These are phyloP conservation scores for Agapornis roseicollis DNA, from an alignment of 2,113 vertebrate species.

Conservation along the genomic window DNA sequence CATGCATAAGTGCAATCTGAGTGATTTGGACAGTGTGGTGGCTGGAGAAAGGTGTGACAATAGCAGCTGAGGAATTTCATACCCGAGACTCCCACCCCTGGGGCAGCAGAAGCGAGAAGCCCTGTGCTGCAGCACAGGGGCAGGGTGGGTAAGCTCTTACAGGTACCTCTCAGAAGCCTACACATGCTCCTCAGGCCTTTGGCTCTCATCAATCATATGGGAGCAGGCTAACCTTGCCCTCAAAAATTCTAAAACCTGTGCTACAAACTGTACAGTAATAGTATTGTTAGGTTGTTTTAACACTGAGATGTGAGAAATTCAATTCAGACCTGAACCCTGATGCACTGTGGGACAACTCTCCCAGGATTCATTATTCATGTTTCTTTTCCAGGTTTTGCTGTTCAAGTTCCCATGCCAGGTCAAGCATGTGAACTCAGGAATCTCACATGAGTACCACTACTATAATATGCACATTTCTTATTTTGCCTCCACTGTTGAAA, in stretches of 20 bases:
- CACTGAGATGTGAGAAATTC: background rate
- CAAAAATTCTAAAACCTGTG: background rate
- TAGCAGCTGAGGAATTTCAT: background rate
- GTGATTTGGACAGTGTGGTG: background rate
- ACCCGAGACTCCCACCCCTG: background rate
- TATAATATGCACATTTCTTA: background rate
- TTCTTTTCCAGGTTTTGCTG: background rate
- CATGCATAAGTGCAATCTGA: background rate
- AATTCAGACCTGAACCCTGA: background rate
- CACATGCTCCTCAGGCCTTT: background rate
- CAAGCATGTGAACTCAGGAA: background rate
- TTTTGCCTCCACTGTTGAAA: background rate
- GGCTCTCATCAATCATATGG: background rate
- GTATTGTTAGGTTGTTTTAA: rapidly evolving
- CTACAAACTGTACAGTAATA: background rate
- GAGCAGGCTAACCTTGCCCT: background rate
- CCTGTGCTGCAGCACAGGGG: rapidly evolving
- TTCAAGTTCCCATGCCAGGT: background rate
- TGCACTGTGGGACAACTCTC: background rate
- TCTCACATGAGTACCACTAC: background rate
- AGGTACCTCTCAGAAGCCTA: background rate
- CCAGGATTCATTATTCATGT: background rate
- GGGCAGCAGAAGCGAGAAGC: background rate
- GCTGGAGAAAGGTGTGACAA: background rate
- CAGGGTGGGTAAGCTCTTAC: background rate